Evolutionary conservation across 2,113 vertebrate genomes (phyloP).

Genomic region (Microcebus jonahi): DNA sequence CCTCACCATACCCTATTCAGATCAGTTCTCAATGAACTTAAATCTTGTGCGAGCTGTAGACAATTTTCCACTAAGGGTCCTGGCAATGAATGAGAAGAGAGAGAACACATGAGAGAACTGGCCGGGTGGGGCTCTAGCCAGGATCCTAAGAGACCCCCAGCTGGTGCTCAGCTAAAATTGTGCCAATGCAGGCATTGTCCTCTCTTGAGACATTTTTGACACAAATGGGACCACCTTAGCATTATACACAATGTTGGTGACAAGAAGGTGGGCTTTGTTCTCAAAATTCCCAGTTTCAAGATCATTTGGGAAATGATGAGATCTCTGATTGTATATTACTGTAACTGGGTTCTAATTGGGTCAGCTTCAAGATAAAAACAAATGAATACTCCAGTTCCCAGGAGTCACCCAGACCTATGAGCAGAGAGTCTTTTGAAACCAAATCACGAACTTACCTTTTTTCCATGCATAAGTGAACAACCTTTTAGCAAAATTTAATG

Average conservation of each 20-base stretch:
- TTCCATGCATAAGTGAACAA: conserved; percentile 67
- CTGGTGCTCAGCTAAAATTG: not conserved
- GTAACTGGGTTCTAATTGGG: not conserved
- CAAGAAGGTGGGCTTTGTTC: not conserved
- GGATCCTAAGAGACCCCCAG: not conserved
- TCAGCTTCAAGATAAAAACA: conserved; percentile 59
- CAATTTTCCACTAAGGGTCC: not conserved
- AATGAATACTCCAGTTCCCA: conserved; percentile 9
- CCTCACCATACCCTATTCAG: not conserved
- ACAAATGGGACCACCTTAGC: not conserved
- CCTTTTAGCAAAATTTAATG: conserved; percentile 75
- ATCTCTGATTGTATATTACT: not conserved
- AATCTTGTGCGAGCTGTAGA: not conserved
- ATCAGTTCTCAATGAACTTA: not conserved
- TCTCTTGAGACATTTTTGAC: not conserved
- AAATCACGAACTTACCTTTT: conserved; percentile 47
- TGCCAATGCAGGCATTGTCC: not conserved
- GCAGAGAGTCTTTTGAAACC: conserved; percentile 63
- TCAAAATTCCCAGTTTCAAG: not conserved
- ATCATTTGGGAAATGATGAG: not conserved
- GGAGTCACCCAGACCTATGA: not conserved
- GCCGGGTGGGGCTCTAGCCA: not conserved
- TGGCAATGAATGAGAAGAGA: not conserved
- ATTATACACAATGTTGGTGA: not conserved
- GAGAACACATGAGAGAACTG: not conserved